phyloP scores from a whole-genome alignment of 1,140 invertebrate species.

The Heterodera carotae region DNA sequence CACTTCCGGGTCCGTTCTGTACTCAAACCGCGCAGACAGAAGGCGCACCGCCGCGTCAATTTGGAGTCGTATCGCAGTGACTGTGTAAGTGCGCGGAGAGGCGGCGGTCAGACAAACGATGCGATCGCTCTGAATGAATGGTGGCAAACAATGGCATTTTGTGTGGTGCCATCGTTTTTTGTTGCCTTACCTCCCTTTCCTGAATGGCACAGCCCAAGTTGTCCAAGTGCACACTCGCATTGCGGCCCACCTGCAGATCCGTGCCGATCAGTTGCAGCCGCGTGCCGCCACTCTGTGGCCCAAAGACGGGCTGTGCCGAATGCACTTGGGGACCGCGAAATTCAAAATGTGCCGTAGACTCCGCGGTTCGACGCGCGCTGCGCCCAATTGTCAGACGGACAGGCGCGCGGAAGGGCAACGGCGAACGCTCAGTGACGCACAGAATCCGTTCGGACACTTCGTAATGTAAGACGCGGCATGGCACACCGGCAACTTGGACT shows the following conservation, averaged over 20 bases:
- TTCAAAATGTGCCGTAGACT: conserved; percentile 50
- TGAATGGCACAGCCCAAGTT: conserved; percentile 83
- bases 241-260: conserved; percentile 89
- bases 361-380: conserved; percentile 31
- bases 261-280: conserved; percentile 84
- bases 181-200: conserved; percentile 70
- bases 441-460: conserved; percentile 38
- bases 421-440: conserved; percentile 66
- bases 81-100: conserved; percentile 59
- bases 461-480: conserved; percentile 72
- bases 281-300: conserved; percentile 90
- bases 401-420: conserved; percentile 49
- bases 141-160: no score
- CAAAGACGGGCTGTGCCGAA: conserved; percentile 79
- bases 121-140: conserved; percentile 70
- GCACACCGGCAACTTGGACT: conserved; percentile 84
- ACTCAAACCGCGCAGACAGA: conserved; percentile 77
- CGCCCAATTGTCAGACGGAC: conserved; percentile 23
- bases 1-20: conserved; percentile 87
- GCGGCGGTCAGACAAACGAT: conserved; percentile 80
- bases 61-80: conserved; percentile 74
- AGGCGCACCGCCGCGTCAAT: conserved; percentile 82
- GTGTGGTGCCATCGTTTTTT: no score
- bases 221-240: conserved; percentile 82
- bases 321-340: conserved; percentile 82